Base-by-base conservation (phyloP, 2,888 invertebrate species). In the Pristionchus entomophagus region DNA sequence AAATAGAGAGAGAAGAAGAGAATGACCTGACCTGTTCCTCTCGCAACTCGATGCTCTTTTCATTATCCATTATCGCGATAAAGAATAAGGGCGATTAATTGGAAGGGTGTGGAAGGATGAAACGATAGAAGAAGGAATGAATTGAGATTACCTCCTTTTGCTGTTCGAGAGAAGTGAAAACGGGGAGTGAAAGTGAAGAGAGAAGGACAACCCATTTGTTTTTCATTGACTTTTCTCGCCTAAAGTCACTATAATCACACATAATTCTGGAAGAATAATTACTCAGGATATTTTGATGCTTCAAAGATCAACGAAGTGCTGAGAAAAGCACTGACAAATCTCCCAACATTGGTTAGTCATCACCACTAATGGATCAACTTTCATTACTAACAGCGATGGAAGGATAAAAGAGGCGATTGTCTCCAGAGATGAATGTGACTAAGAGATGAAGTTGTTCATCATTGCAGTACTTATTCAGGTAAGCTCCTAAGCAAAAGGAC, bases 51-150 rank as follows among this genome's bases (percentile, higher is more conserved):
- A n/a, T 65, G 32, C 32, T 69, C 32, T 38, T 35, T 38, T 69
- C 69, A 69, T 38, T 69, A 35, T 22, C 69, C 69, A 69, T 69
- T 35, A 38, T 69, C 38, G 6, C 29, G 38, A 69, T 17, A 22
- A 38, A 19, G 69, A 69, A 69, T 69, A 69, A 69, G 69, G 69
- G 69, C 69, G 69, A 69, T 62, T 32, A 62, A 62, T 62, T 38
- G 69, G 38, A 38, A 38, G 69, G 69, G n/a, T 22, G 69, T 69
- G 69, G 35, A 38, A n/a, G 38, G 69, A 41, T 35, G 69, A 69
- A 38, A 65, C 4, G 29, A 29, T n/a, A n/a, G n/a, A n/a, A n/a
- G n/a, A 14, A 22, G 38, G 69, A 69, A 38, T 69, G 69, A 69
- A 69, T 38, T 69, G 69, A 6, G 69, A 69, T 3, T 38, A 38